Conservation (phyloP, 2,797 vertebrate species). For the Nannoperca australis region DNA sequence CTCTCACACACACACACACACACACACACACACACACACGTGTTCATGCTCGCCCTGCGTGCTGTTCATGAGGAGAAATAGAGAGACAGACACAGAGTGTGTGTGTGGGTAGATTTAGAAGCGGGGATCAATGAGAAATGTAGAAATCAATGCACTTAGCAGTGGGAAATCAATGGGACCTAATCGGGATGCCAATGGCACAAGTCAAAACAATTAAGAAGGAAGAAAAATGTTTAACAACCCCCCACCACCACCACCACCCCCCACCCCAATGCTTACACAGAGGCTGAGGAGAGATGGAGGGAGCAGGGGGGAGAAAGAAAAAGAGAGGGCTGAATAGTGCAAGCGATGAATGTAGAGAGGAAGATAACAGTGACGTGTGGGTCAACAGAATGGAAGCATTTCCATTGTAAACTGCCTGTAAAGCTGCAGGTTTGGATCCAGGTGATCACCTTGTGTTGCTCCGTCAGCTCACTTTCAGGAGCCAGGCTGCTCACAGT, state of each 20-base stretch:
- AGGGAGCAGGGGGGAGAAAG: constrained; percentile 26
- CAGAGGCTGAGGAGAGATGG: constrained; percentile 61
- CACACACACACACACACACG: constrained; percentile 24
- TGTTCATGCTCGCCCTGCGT: constrained; percentile 36
- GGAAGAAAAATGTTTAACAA: constrained; percentile 94
- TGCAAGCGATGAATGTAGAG: constrained; percentile 2
- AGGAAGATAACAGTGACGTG: constrained; percentile 3
- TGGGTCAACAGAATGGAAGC: constrained; percentile 20
- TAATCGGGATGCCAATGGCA: constrained; percentile 98
- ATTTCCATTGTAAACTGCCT: neutral
- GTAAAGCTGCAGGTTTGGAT: constrained; percentile 28
- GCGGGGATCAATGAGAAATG: constrained; percentile 96
- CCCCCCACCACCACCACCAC: constrained; percentile 75
- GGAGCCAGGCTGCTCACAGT: neutral
- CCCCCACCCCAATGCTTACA: constrained; percentile 84
- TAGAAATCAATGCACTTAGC: constrained; percentile 98
- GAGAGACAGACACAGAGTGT: constrained; percentile 58
- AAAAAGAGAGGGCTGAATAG: constrained; percentile 13
- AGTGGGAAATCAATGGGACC: constrained; percentile 95
- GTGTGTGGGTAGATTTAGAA: constrained; percentile 94
- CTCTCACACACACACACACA: constrained; percentile 16
- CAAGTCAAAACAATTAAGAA: constrained; percentile 99
- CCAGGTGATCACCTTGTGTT: neutral
- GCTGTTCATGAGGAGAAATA: constrained; percentile 58
- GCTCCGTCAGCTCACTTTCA: constrained; percentile 2